Conservation (phyloP, 2,113 vertebrate genomes). For the Varanus salvator region DNA sequence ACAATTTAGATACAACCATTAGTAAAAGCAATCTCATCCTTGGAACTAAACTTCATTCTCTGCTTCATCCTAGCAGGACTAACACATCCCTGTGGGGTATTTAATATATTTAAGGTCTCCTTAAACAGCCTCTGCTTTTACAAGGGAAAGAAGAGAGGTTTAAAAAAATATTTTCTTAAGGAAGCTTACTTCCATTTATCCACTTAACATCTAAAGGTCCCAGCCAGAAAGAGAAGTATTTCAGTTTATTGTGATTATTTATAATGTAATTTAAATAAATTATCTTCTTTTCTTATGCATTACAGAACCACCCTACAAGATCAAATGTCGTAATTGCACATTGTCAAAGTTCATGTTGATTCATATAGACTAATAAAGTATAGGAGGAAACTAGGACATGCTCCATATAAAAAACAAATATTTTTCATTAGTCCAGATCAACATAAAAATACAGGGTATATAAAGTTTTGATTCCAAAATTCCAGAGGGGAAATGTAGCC, state of each 20-base stretch:
- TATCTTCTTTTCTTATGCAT: neutral
- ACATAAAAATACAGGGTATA: neutral
- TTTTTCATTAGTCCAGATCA: neutral
- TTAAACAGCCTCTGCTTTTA: conserved; percentile 17
- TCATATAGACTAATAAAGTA: neutral
- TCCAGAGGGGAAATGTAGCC: neutral
- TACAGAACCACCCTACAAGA: neutral
- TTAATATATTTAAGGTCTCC: neutral
- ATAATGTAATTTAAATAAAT: neutral
- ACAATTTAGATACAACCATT: conserved; percentile 27
- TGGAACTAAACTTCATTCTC: conserved; percentile 19
- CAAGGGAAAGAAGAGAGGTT: neutral
- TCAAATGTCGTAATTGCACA: neutral
- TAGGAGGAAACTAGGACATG: neutral
- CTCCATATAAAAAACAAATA: neutral
- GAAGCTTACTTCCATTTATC: neutral
- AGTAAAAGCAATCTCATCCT: conserved; percentile 15
- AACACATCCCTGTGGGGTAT: conserved; percentile 14
- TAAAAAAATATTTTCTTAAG: neutral
- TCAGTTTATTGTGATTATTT: neutral
- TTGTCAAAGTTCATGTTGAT: neutral
- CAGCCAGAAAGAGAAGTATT: conserved; percentile 13
- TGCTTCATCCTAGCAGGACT: conserved; percentile 9
- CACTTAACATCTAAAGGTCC: neutral
- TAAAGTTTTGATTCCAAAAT: conserved; percentile 36